Evolutionary conservation across 2,888 invertebrate species (phyloP), one percentile per base, ranked within the genome.

Genomic region (Leptopilina myrica): DNA sequence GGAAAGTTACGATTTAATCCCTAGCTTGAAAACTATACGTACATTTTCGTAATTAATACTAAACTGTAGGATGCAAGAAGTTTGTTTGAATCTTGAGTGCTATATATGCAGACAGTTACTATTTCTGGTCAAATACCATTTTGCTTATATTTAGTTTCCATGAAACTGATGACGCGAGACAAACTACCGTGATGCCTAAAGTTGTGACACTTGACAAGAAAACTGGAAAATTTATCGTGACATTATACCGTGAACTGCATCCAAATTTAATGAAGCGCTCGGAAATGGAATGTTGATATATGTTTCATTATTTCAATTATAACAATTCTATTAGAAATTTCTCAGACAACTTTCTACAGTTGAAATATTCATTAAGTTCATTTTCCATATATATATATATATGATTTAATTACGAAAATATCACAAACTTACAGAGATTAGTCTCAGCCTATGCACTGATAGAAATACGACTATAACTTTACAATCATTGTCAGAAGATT

Each of bases 71-170:
- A 49, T 49, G 11, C 15, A 67, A 67, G 49, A 67, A 67, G 46
- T 49, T 67, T 67, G 49, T 33, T 67, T 67, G 64, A 49, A 49
- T 67, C 49, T 67, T 49, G 49, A 67, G 67, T 12, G 49, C 49
- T 49, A 49, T 49, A 49, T n/a, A 49, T 8, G 8, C 43, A 43
- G 66, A 2, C 4, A 33, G 33, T 0, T 15, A 46, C 66, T 46
- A 67, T 67, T 67, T 15, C 15, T 67, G 67, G 67, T 67, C 67
- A 67, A 67, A 49, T 67, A 9, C 67, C 15, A 43, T 66, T 66
- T 43, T 66, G 66, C n/a, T 66, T 43, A 15, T 46, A 66, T 46
- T 43, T 40, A 11, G 46, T 66, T 66, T 46, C n/a, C 33, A 33
- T 33, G 66, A 43, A 66, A 66, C 66, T 66, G 66, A 66, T 46